A percentile compares a stretch with the other conserved stretches of the same genome.
Conservation (phyloP, 1,140 invertebrate genomes). For the Rhopalosiphum maidis region DNA sequence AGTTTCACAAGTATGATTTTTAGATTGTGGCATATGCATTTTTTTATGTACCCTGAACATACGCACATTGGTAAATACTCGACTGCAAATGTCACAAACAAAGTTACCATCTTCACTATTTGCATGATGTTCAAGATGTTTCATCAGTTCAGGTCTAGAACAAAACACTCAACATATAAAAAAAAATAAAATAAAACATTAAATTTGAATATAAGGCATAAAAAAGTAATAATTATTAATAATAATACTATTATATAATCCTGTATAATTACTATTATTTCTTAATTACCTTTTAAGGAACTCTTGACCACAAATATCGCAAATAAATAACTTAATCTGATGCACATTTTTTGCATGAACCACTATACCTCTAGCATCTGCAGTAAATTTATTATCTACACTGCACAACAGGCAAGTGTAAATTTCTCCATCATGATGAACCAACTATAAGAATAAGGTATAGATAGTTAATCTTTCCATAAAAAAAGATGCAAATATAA, state of each 20-base stretch:
- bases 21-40: constrained; percentile 70
- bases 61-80: constrained; percentile 70
- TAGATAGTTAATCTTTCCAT: neutral
- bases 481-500: neutral
- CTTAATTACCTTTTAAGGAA: constrained; percentile 65
- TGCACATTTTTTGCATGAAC: constrained; percentile 70
- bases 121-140: constrained; percentile 74
- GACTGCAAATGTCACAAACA: constrained; percentile 72
- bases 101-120: constrained; percentile 70
- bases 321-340: constrained; percentile 72
- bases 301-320: constrained; percentile 73
- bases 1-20: constrained; percentile 70
- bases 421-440: constrained; percentile 65
- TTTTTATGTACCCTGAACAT: constrained; percentile 71
- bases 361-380: constrained; percentile 69
- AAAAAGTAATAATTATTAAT: neutral
- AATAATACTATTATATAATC: neutral
- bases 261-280: neutral
- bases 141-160: constrained; percentile 67
- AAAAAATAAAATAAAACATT: neutral
- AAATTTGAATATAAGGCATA: neutral
- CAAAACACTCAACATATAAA: neutral
- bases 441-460: constrained; percentile 62
- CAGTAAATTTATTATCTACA: constrained; percentile 64
- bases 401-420: constrained; percentile 71